Evolutionary conservation across 2,888 invertebrate genomes (phyloP), one percentile per base, ranked within the genome.

Genomic region (Elysia crispata): DNA sequence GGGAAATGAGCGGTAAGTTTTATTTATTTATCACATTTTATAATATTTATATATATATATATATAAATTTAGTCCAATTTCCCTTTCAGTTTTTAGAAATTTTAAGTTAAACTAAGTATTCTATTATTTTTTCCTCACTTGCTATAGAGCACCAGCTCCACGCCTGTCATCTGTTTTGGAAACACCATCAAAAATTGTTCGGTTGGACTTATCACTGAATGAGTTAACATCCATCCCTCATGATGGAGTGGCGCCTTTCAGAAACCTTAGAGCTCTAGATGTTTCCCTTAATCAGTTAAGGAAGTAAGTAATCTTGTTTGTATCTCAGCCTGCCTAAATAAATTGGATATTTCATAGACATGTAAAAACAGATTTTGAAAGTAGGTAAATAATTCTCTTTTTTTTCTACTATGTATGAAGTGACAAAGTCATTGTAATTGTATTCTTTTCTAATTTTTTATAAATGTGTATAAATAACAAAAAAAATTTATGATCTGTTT

Each of bases 241-340:
- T 82, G 85, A 88, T 25, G 85, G 86, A 15, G 82, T 90, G 1
- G 60, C 81, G 33, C 88, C 88, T 0, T 89, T 88, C 76, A 73
- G 79, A 54, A 86, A 88, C 76, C 83, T 89, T 0, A 78, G 89
- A 77, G 84, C 85, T 57, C 81, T 90, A 49, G 88, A 90, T 83
- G 89, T 88, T 62, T 90, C 89, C 23, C 82, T 90, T 30, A 90
- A 90, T 79, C 87, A 87, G 86, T 86, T 90, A 25, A 85, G 81
- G 79, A 87, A 86, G 89, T 90, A 85, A 77, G 86, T 80, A 20
- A 1, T 18, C 15, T 50, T 74, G 5, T 5, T 15, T 64, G 0
- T 6, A 60, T 20, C 31, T 6, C 31, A 41, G 11, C 11, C 3
- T 6, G 41, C 41, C 41, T 11, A 41, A 41, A 11, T 41, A 41